phyloP scores from a whole-genome alignment of 2,113 vertebrate species.

The Varanus komodoensis region DNA sequence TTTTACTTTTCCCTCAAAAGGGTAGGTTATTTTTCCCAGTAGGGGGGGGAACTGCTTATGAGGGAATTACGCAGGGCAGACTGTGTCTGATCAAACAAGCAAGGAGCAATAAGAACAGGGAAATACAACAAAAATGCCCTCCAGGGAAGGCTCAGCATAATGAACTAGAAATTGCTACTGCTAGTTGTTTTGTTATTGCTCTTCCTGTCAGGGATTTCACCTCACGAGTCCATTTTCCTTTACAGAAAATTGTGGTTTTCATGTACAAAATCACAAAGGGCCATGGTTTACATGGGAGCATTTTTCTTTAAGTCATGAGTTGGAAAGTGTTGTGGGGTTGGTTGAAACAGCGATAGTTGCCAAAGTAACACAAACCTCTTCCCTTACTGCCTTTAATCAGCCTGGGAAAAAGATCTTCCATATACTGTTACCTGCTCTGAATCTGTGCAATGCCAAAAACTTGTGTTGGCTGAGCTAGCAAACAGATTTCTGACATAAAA shows the following conservation, averaged over 20 bases:
- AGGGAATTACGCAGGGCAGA: constrained; percentile 61
- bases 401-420: not conserved
- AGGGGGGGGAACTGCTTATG: constrained; percentile 54
- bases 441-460: not conserved
- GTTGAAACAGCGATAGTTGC: not conserved
- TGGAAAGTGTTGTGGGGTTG: not conserved
- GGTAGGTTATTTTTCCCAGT: constrained; percentile 55
- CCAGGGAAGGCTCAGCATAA: constrained; percentile 65
- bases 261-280: constrained; percentile 33
- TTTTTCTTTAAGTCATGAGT: constrained; percentile 27
- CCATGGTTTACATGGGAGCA: constrained; percentile 9
- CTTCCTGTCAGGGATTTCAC: constrained; percentile 58
- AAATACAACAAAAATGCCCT: constrained; percentile 64
- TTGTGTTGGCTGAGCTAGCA: not conserved
- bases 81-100: constrained; percentile 68
- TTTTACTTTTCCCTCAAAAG: constrained; percentile 47
- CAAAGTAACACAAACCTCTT: not conserved
- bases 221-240: constrained; percentile 56
- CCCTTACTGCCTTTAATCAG: not conserved
- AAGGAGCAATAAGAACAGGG: constrained; percentile 60
- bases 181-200: constrained; percentile 58
- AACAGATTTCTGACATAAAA: not conserved
- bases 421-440: not conserved
- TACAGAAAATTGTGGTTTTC: constrained; percentile 36
- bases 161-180: constrained; percentile 69